These are phyloP conservation scores for Oriolus oriolus DNA, from an alignment of 2,113 vertebrate genomes.

Conservation along the genomic window DNA sequence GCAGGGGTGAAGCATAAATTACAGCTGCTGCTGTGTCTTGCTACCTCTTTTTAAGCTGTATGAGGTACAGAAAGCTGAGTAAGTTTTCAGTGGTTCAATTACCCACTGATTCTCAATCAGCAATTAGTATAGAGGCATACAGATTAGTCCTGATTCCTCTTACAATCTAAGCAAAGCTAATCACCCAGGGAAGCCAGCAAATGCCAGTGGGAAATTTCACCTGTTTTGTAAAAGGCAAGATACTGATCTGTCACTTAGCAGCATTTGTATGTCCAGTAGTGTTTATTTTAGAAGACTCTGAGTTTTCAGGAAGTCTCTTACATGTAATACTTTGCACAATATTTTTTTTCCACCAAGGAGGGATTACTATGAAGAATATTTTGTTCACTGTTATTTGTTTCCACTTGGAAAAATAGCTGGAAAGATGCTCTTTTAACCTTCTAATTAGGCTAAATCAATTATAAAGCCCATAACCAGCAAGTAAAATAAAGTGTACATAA, in stretches of 20 bases:
- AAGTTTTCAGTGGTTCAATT: background rate
- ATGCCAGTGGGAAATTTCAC: background rate
- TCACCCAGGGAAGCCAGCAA: background rate
- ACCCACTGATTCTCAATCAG: background rate
- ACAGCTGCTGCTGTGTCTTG: background rate
- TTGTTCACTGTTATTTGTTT: background rate
- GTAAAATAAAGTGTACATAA: background rate
- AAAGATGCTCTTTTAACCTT: background rate
- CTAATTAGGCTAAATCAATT: background rate
- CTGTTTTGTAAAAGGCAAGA: background rate
- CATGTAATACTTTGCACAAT: background rate
- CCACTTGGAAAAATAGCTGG: background rate
- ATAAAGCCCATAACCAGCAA: background rate
- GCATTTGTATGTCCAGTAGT: background rate
- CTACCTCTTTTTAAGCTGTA: background rate
- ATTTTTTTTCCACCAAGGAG: background rate
- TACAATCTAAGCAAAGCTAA: background rate
- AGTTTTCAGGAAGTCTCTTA: background rate
- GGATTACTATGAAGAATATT: background rate
- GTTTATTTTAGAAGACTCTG: background rate
- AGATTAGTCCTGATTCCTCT: background rate
- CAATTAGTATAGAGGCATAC: rapidly evolving
- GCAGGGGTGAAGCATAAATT: background rate
- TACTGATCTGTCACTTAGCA: background rate
- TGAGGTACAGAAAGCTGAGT: background rate